phyloP scores from a whole-genome alignment of 2,797 vertebrate species.

The Phrynocephalus vlangalii region DNA sequence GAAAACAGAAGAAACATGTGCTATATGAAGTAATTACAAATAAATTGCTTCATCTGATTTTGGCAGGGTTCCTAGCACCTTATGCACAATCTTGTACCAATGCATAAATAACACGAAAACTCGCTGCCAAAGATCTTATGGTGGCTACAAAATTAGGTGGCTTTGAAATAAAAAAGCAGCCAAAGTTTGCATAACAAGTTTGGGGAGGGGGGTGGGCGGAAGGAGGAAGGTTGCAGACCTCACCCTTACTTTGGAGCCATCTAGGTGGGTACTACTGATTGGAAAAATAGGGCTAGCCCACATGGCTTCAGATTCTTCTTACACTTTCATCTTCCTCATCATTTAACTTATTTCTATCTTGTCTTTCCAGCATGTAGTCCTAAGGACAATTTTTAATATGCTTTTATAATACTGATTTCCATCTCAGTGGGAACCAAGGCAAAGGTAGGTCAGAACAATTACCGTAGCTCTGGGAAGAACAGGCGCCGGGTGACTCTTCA shows the following conservation, averaged over 20 bases:
- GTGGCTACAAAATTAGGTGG: neutral
- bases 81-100: neutral
- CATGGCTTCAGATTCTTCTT: neutral
- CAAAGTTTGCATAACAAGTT: no score
- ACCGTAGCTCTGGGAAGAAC: no score
- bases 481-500: neutral
- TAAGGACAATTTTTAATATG: neutral
- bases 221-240: neutral
- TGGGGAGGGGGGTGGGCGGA: neutral
- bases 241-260: neutral
- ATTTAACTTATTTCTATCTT: neutral
- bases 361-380: neutral
- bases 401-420: neutral
- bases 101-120: neutral
- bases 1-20: neutral
- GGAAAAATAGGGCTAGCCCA: neutral
- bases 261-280: no score
- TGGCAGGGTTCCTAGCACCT: neutral
- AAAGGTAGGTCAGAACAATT: neutral
- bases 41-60: neutral
- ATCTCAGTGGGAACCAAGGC: neutral
- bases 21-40: neutral
- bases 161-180: neutral
- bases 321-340: neutral
- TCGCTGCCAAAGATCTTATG: neutral